Evolutionary conservation across 2,113 vertebrate genomes (phyloP), one percentile per base, ranked within the genome.

Genomic region (Rhinopomastus cyanomelas): DNA sequence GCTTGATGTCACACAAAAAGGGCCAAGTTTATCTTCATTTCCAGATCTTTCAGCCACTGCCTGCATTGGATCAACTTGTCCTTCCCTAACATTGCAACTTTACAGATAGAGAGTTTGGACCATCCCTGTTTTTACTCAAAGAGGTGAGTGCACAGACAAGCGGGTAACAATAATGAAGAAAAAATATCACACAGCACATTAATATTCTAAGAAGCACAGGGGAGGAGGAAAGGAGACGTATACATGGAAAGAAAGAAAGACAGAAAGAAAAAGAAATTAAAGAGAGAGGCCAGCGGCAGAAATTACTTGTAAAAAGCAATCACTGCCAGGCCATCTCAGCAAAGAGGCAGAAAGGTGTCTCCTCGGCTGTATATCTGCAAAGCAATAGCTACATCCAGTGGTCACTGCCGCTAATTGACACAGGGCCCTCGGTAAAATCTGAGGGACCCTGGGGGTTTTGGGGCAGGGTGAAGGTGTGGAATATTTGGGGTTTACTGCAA

Each of bases 301-400:
- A 92, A 30, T n/a, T 23, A 5, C 42, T 36, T 32, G 39, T 66
- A 44, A 74, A 80, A 66, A 81, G 23, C 2, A 1, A 64, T n/a
- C 13, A 73, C 27, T 81, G 26, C 32, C 25, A 32, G 57, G 19
- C 15, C 62, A 73, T 25, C 30, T 30, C n/a, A 39, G 60, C 56
- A 32, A 11, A 86, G 77, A 73, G 91, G 75, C 89, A 85, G 56
- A 95, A 94, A 96, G 57, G 65, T 94, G 93, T 36, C 82, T 60
- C 4, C n/a, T n/a, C 67, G 82, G 48, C 52, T 22, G 0, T 19
- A 39, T 71, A 93, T 87, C 56, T 77, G 72, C 85, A 89, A 92
- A 85, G 85, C 91, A 39, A 95, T 87, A 93, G 93, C 95, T 95
- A 95, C 94, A 95, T 95, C 94, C 93, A 95, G 94, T 92, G 93